Percentiles rank a stretch among this genome's conserved stretches.
These are phyloP conservation scores for Macaria liturata DNA, from an alignment of 2,888 invertebrate species.

Conservation along the genomic window DNA sequence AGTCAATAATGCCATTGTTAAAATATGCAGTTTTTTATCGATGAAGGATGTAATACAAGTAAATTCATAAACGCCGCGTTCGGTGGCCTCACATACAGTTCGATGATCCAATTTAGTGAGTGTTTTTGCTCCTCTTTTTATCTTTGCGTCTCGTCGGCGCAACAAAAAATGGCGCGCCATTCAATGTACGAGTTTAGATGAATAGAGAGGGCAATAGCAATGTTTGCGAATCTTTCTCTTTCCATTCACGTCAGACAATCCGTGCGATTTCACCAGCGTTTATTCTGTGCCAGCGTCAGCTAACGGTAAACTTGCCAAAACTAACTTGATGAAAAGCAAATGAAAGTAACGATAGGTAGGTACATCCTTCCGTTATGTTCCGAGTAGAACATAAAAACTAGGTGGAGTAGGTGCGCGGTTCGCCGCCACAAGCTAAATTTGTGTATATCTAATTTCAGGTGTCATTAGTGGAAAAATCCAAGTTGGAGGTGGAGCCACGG, in stretches of 20 bases:
- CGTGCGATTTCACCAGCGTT: conserved; percentile 40
- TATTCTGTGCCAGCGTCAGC: too few species aligned
- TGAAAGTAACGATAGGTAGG: conserved; percentile 53
- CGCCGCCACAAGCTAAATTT: neutral
- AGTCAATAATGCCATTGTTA: too few species aligned
- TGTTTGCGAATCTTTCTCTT: conserved; percentile 55
- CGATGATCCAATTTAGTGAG: conserved; percentile 75
- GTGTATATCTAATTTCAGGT: conserved; percentile 8
- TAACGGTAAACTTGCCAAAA: conserved; percentile 69
- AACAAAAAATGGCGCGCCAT: conserved; percentile 66
- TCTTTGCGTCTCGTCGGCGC: conserved; percentile 44
- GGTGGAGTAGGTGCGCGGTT: neutral
- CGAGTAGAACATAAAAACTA: conserved; percentile 2
- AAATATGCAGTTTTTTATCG: too few species aligned
- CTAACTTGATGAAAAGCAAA: conserved; percentile 64
- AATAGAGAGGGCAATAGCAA: conserved; percentile 45
- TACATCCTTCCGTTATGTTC: conserved; percentile 44
- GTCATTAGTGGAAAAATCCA: conserved; percentile 38
- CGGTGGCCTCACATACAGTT: conserved; percentile 68
- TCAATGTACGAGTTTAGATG: conserved; percentile 53
- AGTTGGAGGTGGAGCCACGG: conserved; percentile 32
- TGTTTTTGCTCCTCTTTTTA: conserved; percentile 67
- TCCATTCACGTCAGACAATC: conserved; percentile 45
- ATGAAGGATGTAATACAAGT: neutral
- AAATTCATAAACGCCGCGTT: conserved; percentile 43